Percentiles rank a stretch among this genome's conserved stretches.
These are phyloP conservation scores for Galeopsomyia nigrocyanea DNA, from an alignment of 2,888 invertebrate species.

Conservation along the genomic window DNA sequence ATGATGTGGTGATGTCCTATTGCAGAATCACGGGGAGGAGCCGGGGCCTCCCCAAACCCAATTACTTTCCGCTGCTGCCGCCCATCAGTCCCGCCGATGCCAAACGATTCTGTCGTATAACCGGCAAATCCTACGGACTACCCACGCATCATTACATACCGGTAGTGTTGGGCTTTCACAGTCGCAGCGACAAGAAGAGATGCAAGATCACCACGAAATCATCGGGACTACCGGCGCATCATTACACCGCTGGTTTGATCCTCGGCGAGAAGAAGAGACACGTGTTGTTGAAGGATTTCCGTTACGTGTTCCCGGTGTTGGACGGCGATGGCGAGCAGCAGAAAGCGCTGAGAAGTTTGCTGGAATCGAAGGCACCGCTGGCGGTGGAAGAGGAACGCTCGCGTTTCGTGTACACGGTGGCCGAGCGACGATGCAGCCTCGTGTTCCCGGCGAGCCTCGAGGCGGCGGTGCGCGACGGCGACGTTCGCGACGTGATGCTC, in stretches of 20 bases:
- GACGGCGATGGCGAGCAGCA: slow-evolving; percentile 79
- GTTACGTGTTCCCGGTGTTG: slow-evolving; percentile 81
- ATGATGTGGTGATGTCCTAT: slow-evolving; percentile 74
- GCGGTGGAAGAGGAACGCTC: slow-evolving; percentile 71
- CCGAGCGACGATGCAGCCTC: slow-evolving; percentile 81
- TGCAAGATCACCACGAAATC: slow-evolving; percentile 78
- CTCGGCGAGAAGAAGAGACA: slow-evolving; percentile 79
- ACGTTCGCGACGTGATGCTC: slow-evolving; percentile 82
- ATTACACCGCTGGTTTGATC: slow-evolving; percentile 73
- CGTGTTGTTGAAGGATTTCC: slow-evolving; percentile 77
- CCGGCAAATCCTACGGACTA: slow-evolving; percentile 82
- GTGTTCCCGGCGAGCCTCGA: slow-evolving; percentile 82
- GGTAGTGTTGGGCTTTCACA: slow-evolving; percentile 74
- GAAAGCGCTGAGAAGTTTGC: slow-evolving; percentile 74
- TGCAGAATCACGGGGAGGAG: slow-evolving; percentile 87
- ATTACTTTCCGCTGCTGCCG: slow-evolving; percentile 85
- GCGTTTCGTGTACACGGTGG: slow-evolving; percentile 82
- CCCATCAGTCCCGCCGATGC: slow-evolving; percentile 89
- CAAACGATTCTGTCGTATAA: slow-evolving; percentile 82
- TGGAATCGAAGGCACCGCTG: slow-evolving; percentile 72
- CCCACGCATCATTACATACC: slow-evolving; percentile 85
- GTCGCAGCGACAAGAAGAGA: slow-evolving; percentile 65
- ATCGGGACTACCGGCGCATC: slow-evolving; percentile 75
- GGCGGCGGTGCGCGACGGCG: slow-evolving; percentile 82
- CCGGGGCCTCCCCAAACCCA: slow-evolving; percentile 84